A percentile compares a stretch with the other conserved stretches of the same genome.
Conservation (phyloP, 2,797 vertebrate species). For the Pseudomugil gertrudae region DNA sequence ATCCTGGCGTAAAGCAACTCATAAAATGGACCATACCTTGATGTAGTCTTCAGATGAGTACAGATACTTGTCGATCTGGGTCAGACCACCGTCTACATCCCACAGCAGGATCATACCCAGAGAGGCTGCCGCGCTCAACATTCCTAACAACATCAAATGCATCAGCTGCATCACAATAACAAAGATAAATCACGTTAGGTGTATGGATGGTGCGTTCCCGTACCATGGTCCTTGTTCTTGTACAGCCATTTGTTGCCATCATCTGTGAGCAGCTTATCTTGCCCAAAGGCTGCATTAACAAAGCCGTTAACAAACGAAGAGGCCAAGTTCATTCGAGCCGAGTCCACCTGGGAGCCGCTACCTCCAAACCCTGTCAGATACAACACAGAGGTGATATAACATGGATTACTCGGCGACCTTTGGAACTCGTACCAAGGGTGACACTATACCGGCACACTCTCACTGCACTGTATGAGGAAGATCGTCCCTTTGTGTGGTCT, state of each 20-base stretch:
- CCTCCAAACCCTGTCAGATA: slow-evolving; percentile 89
- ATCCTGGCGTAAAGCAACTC: no score
- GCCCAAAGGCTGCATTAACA: slow-evolving; percentile 96
- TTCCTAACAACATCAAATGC: slow-evolving; percentile 80
- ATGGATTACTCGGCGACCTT: no score
- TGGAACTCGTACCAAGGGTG: no score
- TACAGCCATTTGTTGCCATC: slow-evolving; percentile 99
- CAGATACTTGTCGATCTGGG: slow-evolving; percentile 98
- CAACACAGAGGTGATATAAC: not conserved
- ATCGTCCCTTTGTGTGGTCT: no score
- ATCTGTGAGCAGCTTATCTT: slow-evolving; percentile 97
- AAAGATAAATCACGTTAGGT: not conserved
- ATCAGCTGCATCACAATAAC: not conserved
- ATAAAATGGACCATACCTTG: slow-evolving; percentile 82
- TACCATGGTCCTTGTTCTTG: slow-evolving; percentile 99
- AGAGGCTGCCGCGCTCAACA: slow-evolving; percentile 97
- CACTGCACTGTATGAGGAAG: no score
- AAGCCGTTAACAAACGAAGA: slow-evolving; percentile 99
- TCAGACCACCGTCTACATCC: slow-evolving; percentile 97
- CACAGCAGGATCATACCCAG: slow-evolving; percentile 96
- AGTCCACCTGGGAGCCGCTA: slow-evolving; percentile 97
- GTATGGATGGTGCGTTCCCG: slow-evolving; percentile 22
- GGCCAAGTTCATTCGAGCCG: slow-evolving; percentile 97
- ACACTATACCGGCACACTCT: no score
- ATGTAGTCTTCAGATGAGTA: slow-evolving; percentile 99